A percentile compares a stretch with the other conserved stretches of the same genome.
These are phyloP conservation scores for Temnothorax unifasciatus DNA, from an alignment of 2,888 invertebrate species.

Conservation along the genomic window DNA sequence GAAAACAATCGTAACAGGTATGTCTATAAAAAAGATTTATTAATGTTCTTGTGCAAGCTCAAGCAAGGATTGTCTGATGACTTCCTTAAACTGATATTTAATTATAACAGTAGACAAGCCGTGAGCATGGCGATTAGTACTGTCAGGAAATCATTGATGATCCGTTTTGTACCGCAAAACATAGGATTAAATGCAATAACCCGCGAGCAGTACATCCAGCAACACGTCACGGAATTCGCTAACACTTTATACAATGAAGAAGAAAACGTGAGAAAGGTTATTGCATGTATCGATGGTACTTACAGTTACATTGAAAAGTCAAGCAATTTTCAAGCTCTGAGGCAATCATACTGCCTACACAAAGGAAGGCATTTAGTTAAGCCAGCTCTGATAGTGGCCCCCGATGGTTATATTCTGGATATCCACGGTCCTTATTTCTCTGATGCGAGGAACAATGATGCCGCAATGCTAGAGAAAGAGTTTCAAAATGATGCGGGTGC, in stretches of 20 bases:
- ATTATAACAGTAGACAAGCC: neutral
- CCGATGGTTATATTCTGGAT: neutral
- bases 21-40: neutral
- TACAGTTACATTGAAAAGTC: neutral
- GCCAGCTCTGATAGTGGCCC: neutral
- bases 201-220: neutral
- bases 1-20: too few species aligned
- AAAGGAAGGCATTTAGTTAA: neutral
- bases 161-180: neutral
- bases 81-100: neutral
- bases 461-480: neutral
- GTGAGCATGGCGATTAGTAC: neutral
- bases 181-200: neutral
- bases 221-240: neutral
- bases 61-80: neutral
- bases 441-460: neutral
- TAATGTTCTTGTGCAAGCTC: neutral
- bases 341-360: neutral
- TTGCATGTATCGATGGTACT: neutral
- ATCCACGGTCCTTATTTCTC: neutral
- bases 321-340: neutral
- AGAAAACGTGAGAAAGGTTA: neutral
- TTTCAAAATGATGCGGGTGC: constrained; percentile 1
- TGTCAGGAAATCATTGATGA: neutral
- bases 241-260: neutral